Conservation (phyloP, 53 echinoderm and acorn worm species). For the Crossaster papposus region DNA sequence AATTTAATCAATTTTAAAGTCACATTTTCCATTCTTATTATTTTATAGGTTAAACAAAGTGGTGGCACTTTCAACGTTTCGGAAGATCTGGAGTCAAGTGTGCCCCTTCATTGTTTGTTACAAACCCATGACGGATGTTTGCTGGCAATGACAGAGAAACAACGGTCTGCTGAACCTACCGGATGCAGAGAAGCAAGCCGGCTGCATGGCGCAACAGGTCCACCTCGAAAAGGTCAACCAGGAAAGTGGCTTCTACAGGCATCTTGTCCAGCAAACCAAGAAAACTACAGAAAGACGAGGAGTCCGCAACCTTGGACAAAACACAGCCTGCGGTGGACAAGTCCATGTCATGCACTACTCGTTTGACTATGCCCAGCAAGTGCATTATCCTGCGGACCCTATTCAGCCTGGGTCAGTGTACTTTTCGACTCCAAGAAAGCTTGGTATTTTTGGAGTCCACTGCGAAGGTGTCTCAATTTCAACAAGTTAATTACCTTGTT, state of each 20-base stretch:
- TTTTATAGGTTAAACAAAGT: no score
- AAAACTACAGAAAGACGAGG: background rate
- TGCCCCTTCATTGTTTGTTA: conserved; percentile 21
- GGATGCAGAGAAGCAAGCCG: conserved; percentile 22
- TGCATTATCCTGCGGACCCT: conserved; percentile 66
- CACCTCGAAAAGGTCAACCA: conserved; percentile 38
- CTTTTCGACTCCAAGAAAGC: conserved; percentile 64
- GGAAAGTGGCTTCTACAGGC: conserved; percentile 25
- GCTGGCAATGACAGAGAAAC: conserved; percentile 63
- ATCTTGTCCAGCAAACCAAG: background rate
- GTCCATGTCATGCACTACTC: conserved; percentile 57
- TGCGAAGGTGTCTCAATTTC: conserved; percentile 53
- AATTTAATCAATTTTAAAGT: no score
- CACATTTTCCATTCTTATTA: no score
- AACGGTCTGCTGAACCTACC: conserved; percentile 51
- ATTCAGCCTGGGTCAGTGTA: conserved; percentile 72
- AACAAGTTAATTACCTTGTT: conserved; percentile 76
- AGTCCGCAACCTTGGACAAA: background rate
- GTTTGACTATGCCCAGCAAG: conserved; percentile 79
- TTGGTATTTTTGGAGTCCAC: conserved; percentile 66
- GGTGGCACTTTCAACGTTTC: background rate
- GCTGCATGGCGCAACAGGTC: conserved; percentile 24
- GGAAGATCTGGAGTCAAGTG: background rate
- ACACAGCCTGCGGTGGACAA: conserved; percentile 17
- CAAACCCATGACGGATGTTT: conserved; percentile 53